Conservation (phyloP, 2,797 vertebrate species). For the Aphelocoma californica region DNA sequence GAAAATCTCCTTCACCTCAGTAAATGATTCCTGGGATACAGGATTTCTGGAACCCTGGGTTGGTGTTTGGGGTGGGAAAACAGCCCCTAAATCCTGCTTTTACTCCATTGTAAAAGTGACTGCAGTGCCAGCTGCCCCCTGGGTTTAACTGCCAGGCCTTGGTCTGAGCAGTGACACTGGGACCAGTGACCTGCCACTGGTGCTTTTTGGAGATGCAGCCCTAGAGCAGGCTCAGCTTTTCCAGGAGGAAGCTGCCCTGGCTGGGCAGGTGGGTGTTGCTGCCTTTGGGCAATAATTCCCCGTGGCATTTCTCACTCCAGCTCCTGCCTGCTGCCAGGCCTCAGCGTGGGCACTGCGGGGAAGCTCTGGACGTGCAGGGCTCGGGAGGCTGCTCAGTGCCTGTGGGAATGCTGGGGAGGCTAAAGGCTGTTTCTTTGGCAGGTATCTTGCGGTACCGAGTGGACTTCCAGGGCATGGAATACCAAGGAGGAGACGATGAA, state of each 20-base stretch:
- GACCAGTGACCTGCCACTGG: neutral
- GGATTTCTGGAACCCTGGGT: neutral
- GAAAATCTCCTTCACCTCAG: neutral
- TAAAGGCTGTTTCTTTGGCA: slow-evolving; percentile 68
- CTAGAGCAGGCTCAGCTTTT: neutral
- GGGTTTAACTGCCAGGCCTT: neutral
- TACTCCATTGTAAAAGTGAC: neutral
- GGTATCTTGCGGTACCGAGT: slow-evolving; percentile 99
- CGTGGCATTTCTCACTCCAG: fast-evolving
- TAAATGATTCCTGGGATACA: neutral
- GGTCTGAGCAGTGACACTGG: fast-evolving
- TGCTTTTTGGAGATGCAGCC: neutral
- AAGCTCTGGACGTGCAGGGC: neutral
- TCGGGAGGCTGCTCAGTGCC: neutral
- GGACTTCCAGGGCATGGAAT: slow-evolving; percentile 99
- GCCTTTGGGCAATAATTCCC: fast-evolving
- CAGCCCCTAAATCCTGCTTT: neutral
- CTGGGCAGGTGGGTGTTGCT: neutral
- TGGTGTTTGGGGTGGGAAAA: neutral
- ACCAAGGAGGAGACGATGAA: slow-evolving; percentile 98
- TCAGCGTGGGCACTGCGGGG: fast-evolving
- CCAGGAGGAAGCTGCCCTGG: neutral
- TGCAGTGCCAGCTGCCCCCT: neutral
- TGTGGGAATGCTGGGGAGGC: neutral
- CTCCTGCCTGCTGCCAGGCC: neutral